These are phyloP conservation scores for Macrochelys suwanniensis DNA, from an alignment of 2,797 vertebrate genomes.

Conservation along the genomic window DNA sequence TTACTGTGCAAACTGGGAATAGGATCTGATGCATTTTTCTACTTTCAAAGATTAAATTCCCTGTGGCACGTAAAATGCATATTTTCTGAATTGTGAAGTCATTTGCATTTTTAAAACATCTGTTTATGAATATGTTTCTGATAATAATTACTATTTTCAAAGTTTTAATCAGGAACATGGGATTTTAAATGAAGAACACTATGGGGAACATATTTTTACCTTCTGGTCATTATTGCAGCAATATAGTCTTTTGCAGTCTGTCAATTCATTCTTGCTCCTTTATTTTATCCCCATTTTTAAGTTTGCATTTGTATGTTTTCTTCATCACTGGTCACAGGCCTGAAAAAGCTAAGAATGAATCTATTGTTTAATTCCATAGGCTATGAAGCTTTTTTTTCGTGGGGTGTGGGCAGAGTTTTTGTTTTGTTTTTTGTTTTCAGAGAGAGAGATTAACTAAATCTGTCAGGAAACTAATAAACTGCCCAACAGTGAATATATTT, in stretches of 20 bases:
- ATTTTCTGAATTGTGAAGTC: constrained; percentile 42
- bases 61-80: constrained; percentile 27
- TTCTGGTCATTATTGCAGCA: constrained; percentile 40
- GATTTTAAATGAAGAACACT: constrained; percentile 54
- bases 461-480: neutral
- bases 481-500: neutral
- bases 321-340: neutral
- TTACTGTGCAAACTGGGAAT: constrained; percentile 32
- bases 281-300: constrained; percentile 16
- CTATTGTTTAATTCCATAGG: neutral
- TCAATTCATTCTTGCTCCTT: neutral
- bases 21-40: constrained; percentile 51
- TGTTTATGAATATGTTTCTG: constrained; percentile 73
- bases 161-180: constrained; percentile 60
- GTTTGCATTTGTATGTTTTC: neutral
- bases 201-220: constrained; percentile 51
- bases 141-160: constrained; percentile 76
- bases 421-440: neutral
- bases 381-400: neutral
- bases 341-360: neutral
- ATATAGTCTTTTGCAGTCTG: constrained; percentile 2
- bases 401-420: neutral
- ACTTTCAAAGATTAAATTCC: constrained; percentile 57
- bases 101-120: constrained; percentile 73
- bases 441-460: neutral